These are phyloP conservation scores for Malurus leucopterus DNA, from an alignment of 2,797 vertebrate genomes.

Conservation along the genomic window DNA sequence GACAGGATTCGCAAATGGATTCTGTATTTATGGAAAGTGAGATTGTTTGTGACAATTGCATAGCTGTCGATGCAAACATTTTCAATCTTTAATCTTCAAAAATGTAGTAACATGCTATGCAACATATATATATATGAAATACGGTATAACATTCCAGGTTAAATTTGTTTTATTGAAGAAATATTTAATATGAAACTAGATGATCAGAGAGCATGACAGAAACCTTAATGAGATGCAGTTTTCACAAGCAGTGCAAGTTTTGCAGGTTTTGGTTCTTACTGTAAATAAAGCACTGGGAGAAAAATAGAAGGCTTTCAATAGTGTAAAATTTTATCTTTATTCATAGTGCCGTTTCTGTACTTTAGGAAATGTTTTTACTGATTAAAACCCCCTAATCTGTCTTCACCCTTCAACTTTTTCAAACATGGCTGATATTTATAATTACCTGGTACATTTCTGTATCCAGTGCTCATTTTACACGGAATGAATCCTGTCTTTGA, in stretches of 20 bases:
- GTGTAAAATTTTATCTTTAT: background rate
- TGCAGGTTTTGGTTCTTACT: background rate
- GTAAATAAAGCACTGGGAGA: background rate
- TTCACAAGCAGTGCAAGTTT: background rate
- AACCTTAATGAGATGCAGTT: background rate
- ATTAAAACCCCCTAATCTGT: background rate
- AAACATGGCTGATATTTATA: background rate
- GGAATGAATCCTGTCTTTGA: background rate
- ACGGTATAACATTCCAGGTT: background rate
- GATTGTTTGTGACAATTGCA: background rate
- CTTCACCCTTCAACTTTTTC: background rate
- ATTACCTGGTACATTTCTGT: background rate
- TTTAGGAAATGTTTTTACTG: background rate
- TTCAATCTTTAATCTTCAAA: background rate
- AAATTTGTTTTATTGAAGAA: background rate
- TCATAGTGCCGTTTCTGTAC: background rate
- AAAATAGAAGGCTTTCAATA: background rate
- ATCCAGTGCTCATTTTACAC: background rate
- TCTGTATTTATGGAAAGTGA: background rate
- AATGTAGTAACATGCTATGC: background rate
- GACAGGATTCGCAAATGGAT: background rate
- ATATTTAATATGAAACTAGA: background rate
- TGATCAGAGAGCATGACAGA: background rate
- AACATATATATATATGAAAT: too few relatives aligned
- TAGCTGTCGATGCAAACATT: background rate